Evolutionary conservation across 2,113 vertebrate genomes (phyloP).

Genomic region (Vidua chalybeata): DNA sequence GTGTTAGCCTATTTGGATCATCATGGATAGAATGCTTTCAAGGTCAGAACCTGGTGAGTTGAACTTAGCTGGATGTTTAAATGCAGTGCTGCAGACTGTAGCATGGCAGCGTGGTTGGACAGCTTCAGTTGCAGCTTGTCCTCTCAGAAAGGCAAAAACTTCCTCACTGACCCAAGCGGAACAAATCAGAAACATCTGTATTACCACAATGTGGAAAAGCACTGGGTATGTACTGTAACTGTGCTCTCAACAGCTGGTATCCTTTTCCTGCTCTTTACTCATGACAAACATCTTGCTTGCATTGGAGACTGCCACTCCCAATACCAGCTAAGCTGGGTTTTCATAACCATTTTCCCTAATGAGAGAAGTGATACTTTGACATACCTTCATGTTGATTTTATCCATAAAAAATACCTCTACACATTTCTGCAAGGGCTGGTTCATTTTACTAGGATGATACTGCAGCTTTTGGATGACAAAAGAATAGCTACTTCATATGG

Average conservation of each 20-base stretch:
- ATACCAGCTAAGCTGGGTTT: background rate
- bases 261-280: background rate
- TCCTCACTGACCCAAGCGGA: background rate
- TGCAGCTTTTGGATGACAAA: background rate
- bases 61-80: background rate
- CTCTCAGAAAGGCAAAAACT: background rate
- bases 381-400: background rate
- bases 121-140: background rate
- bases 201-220: background rate
- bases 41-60: background rate
- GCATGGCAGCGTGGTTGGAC: background rate
- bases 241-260: background rate
- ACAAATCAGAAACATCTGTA: slow-evolving; percentile 10
- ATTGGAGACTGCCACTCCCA: background rate
- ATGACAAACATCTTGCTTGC: background rate
- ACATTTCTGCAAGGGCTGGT: background rate
- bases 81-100: background rate
- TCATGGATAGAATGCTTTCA: background rate
- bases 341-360: background rate
- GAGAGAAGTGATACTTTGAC: background rate
- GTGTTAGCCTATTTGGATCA: background rate
- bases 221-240: background rate
- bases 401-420: background rate
- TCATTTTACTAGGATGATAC: background rate
- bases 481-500: background rate